Percentiles rank a stretch among this genome's conserved stretches.
Evolutionary conservation across 2,113 vertebrate genomes (phyloP).

Genomic region (Telmatochromis sp.): DNA sequence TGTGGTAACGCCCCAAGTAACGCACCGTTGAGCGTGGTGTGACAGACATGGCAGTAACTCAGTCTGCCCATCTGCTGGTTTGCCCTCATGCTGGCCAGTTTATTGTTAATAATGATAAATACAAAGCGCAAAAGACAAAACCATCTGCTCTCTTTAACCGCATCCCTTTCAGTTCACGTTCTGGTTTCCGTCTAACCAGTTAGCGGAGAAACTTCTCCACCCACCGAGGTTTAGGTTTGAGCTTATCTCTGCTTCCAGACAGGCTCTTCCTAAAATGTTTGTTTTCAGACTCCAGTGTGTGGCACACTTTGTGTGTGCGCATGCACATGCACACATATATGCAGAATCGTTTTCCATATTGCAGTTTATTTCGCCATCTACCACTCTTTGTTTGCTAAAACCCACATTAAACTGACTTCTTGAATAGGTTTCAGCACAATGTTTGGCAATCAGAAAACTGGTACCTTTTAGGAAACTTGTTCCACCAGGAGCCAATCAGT

Average conservation of each 20-base stretch:
- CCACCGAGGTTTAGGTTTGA: neutral
- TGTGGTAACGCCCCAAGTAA: neutral
- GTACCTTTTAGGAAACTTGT: neutral
- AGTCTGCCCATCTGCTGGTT: neutral
- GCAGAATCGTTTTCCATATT: neutral
- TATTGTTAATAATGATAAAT: neutral
- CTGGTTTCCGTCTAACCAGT: neutral
- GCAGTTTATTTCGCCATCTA: neutral
- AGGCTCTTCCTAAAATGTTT: neutral
- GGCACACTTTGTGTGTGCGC: neutral
- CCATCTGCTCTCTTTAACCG: neutral
- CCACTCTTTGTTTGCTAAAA: neutral
- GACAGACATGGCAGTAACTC: neutral
- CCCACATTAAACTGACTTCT: neutral
- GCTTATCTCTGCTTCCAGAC: constrained; percentile 34
- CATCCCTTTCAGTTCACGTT: neutral
- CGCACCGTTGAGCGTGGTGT: neutral
- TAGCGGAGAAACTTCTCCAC: neutral
- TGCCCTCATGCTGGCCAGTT: neutral
- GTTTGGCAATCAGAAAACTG: neutral
- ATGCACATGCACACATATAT: neutral
- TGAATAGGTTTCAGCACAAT: neutral
- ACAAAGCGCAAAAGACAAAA: neutral
- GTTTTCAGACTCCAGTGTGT: neutral
- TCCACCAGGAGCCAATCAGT: neutral